These are phyloP conservation scores for Helostoma temminkii DNA, from an alignment of 2,797 vertebrate species.

Conservation along the genomic window DNA sequence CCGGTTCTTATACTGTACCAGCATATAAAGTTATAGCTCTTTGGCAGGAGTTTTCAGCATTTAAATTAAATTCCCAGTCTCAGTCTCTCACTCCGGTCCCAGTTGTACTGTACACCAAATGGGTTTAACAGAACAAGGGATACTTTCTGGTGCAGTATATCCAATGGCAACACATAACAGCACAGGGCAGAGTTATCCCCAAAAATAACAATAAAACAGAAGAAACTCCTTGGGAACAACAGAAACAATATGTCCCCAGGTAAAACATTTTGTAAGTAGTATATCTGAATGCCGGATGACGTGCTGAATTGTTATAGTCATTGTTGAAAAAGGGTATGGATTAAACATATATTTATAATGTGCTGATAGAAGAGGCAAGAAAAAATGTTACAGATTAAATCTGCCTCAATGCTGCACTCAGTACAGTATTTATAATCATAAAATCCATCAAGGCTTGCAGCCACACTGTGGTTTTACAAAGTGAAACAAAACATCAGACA, in stretches of 20 bases:
- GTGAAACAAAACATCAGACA: slow-evolving; percentile 7
- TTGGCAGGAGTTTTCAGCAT: slow-evolving; percentile 39
- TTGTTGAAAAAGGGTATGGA: slow-evolving; percentile 9
- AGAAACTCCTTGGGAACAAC: slow-evolving; percentile 17
- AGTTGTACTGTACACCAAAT: slow-evolving; percentile 43
- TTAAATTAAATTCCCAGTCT: slow-evolving; percentile 52
- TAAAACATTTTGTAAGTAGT: neutral
- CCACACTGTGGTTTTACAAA: slow-evolving; percentile 6
- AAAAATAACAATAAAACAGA: neutral
- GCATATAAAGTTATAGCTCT: slow-evolving; percentile 37
- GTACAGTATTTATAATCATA: slow-evolving; percentile 1
- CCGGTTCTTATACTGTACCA: slow-evolving; percentile 44
- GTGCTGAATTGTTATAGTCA: neutral
- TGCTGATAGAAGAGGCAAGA: too few relatives aligned
- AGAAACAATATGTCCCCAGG: slow-evolving; percentile 17
- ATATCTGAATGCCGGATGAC: neutral
- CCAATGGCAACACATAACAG: slow-evolving; percentile 20
- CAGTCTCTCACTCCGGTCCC: slow-evolving; percentile 21
- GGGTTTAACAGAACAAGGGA: slow-evolving; percentile 59
- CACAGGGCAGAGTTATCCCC: neutral
- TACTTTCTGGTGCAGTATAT: slow-evolving; percentile 33
- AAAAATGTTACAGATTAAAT: too few relatives aligned
- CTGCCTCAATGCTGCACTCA: neutral
- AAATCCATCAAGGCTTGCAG: slow-evolving; percentile 23
- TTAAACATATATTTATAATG: slow-evolving; percentile 22